Base-by-base conservation (phyloP, 2,113 vertebrate genomes). In the Struthidea cinerea region DNA sequence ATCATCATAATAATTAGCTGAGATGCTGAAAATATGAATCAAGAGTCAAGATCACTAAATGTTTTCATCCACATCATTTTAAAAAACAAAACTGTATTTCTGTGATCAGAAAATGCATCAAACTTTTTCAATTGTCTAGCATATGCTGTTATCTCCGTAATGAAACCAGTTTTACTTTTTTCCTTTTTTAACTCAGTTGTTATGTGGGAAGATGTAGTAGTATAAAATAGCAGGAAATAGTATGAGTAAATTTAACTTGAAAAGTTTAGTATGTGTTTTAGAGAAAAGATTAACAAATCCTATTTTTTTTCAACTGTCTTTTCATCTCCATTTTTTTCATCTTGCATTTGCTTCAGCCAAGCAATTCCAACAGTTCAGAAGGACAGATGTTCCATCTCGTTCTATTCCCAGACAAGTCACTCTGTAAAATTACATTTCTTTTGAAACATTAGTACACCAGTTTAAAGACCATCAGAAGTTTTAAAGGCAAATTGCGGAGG, bases 321-420 rank as follows among this genome's bases (percentile, higher is more conserved):
- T 96, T 93, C 94, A 93, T 96, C 90, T 89, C 61, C 10, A 1
- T 85, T 94, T 96, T 96, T 93, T 96, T 94, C 67, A 89, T 91
- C 78, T 78, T 95, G 84, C 78, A 83, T 94, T 93, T 90, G 67
- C 79, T 87, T 53, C 67, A 78, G 87, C 76, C 73, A 92, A 89
- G 87, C 56, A 89, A 67, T 93, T 77, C 69, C 60, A 88, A 82
- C 94, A 70, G 42, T 84, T 94, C 89, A 77, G 80, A 83, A 94
- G 87, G 78, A 92, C 93, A 87, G 86, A 96, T 96, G 96, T 96
- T 94, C 90, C 53, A 93, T 86, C 92, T 92, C 94, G 90, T 91
- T 89, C 83, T 94, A 87, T 96, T 90, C 87, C 90, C 96, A 97
- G 92, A 90, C 90, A 96, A 96, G 89, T 92, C 95, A 92, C 90